phyloP scores from a whole-genome alignment of 2,888 invertebrate genomes.

The Lottia scabra region DNA sequence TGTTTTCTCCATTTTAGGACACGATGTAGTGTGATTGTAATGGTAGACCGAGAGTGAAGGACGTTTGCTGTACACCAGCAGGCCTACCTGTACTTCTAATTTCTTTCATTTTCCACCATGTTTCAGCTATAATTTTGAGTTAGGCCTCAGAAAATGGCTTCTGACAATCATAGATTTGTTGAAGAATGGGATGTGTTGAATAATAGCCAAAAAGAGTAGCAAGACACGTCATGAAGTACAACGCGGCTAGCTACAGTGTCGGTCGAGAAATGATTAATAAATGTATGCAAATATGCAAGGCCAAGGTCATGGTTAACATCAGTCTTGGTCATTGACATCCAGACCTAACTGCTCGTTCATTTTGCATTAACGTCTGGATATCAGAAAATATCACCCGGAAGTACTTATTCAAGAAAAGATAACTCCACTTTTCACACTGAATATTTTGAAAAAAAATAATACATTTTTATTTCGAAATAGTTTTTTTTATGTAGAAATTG shows the following conservation, averaged over 20 bases:
- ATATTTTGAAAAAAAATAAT: too few relatives aligned
- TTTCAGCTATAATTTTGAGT: background rate
- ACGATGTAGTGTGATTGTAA: background rate
- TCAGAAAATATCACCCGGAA: too few relatives aligned
- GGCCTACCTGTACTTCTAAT: slow-evolving; percentile 4
- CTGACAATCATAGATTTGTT: background rate
- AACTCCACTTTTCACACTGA: too few relatives aligned
- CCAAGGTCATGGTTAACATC: slow-evolving; percentile 7
- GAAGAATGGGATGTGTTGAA: slow-evolving; percentile 3
- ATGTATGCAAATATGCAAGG: slow-evolving; percentile 30
- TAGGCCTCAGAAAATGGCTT: background rate
- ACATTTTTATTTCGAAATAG: too few relatives aligned
- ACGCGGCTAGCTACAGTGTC: slow-evolving; percentile 21
- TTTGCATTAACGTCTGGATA: too few relatives aligned
- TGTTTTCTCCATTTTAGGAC: slow-evolving; percentile 1
- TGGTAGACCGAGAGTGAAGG: background rate
- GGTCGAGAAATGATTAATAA: slow-evolving; percentile 19
- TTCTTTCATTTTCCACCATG: background rate
- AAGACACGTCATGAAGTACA: slow-evolving; percentile 24
- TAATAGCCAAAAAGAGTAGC: slow-evolving; percentile 21
- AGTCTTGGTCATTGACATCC: background rate
- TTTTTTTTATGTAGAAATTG: too few relatives aligned
- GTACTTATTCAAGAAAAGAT: too few relatives aligned
- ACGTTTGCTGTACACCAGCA: background rate
- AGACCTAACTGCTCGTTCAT: background rate